phyloP scores from a whole-genome alignment of 2,113 vertebrate genomes.

The Notarius quadriscutis region DNA sequence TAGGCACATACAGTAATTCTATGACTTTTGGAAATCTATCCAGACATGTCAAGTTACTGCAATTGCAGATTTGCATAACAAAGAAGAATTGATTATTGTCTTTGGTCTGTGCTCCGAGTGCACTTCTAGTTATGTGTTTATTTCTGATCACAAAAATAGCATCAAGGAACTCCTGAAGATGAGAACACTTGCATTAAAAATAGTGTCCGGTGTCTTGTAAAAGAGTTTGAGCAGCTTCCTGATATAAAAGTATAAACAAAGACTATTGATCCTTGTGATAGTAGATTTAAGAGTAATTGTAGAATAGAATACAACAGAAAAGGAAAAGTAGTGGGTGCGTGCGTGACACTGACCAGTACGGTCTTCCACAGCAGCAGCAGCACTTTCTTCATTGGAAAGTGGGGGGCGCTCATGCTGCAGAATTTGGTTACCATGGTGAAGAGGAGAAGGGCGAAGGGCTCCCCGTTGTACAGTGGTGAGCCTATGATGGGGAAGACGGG shows the following conservation, averaged over 20 bases:
- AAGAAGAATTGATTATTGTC: too few relatives aligned
- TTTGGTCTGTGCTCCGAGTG: too few relatives aligned
- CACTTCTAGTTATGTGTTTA: neutral
- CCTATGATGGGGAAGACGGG: constrained; percentile 68
- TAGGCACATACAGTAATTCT: too few relatives aligned
- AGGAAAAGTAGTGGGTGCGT: neutral
- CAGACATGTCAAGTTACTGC: too few relatives aligned
- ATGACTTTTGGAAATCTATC: too few relatives aligned
- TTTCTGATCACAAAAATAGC: neutral
- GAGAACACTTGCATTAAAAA: neutral
- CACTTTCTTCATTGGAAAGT: constrained; percentile 98
- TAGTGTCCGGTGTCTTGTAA: neutral
- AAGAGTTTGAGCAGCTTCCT: neutral
- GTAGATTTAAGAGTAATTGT: neutral
- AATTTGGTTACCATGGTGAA: constrained; percentile 98
- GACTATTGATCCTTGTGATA: neutral
- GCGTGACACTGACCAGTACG: constrained; percentile 78
- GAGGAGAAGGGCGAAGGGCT: constrained; percentile 90
- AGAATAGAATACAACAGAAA: neutral
- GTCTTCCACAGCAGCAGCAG: constrained; percentile 96
- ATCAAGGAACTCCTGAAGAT: neutral
- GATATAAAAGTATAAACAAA: neutral
- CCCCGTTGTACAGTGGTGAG: constrained; percentile 82
- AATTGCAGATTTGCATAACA: too few relatives aligned
- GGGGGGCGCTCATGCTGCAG: constrained; percentile 93